Conservation (phyloP, 2,888 invertebrate species). For the Galerucella nymphaeae region DNA sequence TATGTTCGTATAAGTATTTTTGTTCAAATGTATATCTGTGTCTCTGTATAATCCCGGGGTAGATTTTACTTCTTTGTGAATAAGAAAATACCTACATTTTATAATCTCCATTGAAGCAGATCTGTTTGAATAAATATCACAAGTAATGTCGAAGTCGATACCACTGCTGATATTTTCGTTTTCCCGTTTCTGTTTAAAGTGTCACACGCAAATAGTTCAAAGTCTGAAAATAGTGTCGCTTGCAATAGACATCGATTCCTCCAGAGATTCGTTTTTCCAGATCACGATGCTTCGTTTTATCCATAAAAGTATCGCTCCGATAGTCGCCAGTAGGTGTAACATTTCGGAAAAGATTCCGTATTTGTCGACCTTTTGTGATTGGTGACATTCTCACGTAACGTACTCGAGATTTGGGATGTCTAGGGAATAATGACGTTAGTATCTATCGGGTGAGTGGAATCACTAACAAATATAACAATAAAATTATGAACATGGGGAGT, state of each 20-base stretch:
- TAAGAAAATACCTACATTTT: no score
- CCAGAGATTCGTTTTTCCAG: constrained; percentile 36
- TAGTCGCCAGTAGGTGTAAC: constrained; percentile 27
- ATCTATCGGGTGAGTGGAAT: background rate
- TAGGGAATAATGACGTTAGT: constrained; percentile 15
- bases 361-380: constrained; percentile 36
- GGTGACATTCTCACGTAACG: constrained; percentile 29
- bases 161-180: constrained; percentile 24
- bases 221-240: constrained; percentile 28
- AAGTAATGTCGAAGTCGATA: background rate
- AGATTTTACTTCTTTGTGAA: no score
- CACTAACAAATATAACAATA: background rate
- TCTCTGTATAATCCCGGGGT: no score
- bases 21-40: no score
- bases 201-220: constrained; percentile 36
- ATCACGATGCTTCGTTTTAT: constrained; percentile 35
- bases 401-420: constrained; percentile 24
- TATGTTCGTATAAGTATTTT: no score
- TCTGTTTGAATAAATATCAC: background rate
- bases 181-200: constrained; percentile 30
- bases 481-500: background rate
- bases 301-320: constrained; percentile 31
- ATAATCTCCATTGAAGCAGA: background rate
- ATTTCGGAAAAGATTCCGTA: constrained; percentile 23
- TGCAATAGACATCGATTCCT: constrained; percentile 31